Evolutionary conservation across 2,113 vertebrate species (phyloP).

Genomic region (Engystomops pustulosus): DNA sequence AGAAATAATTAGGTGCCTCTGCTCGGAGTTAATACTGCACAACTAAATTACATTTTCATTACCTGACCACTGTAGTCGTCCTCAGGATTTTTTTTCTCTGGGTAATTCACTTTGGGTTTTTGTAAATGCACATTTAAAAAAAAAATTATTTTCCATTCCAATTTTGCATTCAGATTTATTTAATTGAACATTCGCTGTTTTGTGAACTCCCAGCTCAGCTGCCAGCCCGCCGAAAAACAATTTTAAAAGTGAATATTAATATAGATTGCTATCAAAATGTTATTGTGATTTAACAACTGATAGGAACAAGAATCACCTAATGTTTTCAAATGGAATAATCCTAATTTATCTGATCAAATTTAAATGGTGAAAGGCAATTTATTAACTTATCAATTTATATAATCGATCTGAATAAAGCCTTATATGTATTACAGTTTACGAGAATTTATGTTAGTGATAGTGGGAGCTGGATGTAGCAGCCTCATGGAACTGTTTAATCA

Average conservation of each 20-base stretch:
- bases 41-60: conserved; percentile 34
- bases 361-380: too few species aligned
- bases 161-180: conserved; percentile 8
- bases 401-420: too few species aligned
- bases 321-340: not conserved
- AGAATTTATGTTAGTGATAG: too few species aligned
- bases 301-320: not conserved
- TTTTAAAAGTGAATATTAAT: not conserved
- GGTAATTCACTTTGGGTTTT: conserved; percentile 19
- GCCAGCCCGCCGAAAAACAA: not conserved
- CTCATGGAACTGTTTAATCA: too few species aligned
- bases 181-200: not conserved
- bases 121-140: not conserved
- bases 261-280: not conserved
- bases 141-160: not conserved
- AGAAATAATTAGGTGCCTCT: conserved; percentile 25
- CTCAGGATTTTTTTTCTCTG: not conserved
- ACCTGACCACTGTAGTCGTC: not conserved
- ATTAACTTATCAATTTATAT: not conserved
- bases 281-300: not conserved
- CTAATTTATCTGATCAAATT: not conserved
- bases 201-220: not conserved
- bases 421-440: too few species aligned
- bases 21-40: conserved; percentile 25
- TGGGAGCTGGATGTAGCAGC: too few species aligned